Evolutionary conservation across 2,113 vertebrate genomes (phyloP).

Genomic region (Myiagra hebetior): DNA sequence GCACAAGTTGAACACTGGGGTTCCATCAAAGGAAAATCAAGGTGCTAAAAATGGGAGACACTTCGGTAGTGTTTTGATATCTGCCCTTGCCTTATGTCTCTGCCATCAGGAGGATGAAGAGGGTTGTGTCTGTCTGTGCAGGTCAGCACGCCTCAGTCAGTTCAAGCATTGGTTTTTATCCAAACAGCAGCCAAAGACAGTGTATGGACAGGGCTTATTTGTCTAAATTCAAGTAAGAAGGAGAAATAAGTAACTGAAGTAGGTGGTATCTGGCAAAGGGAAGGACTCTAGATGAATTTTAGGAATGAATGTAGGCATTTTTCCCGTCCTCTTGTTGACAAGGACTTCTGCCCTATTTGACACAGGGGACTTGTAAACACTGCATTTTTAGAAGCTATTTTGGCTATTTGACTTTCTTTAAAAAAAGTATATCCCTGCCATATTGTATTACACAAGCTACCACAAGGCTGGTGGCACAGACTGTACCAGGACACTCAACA

Average conservation of each 20-base stretch:
- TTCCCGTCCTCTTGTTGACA: neutral
- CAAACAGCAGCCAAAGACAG: neutral
- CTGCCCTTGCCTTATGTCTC: neutral
- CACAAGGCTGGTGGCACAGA: neutral
- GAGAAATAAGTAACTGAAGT: neutral
- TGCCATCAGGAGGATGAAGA: rapidly evolving
- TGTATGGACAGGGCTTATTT: neutral
- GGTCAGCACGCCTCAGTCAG: neutral
- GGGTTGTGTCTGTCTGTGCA: neutral
- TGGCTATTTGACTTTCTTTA: neutral
- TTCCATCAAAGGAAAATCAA: neutral
- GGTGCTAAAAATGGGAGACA: neutral
- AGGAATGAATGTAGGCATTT: neutral
- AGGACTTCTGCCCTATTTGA: neutral
- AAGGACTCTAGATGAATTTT: neutral
- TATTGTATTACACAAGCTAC: neutral
- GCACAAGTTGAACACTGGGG: neutral
- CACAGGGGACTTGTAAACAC: neutral
- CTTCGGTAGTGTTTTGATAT: neutral
- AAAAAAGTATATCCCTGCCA: neutral
- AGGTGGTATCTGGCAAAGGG: neutral
- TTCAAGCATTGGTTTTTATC: neutral
- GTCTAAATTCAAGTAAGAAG: neutral
- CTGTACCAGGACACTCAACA: neutral
- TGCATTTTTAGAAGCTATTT: neutral